A percentile compares a stretch with the other conserved stretches of the same genome.
Conservation (phyloP, 92 coral and sea anemone genomes). For the Hydrozoanthus gracilis region DNA sequence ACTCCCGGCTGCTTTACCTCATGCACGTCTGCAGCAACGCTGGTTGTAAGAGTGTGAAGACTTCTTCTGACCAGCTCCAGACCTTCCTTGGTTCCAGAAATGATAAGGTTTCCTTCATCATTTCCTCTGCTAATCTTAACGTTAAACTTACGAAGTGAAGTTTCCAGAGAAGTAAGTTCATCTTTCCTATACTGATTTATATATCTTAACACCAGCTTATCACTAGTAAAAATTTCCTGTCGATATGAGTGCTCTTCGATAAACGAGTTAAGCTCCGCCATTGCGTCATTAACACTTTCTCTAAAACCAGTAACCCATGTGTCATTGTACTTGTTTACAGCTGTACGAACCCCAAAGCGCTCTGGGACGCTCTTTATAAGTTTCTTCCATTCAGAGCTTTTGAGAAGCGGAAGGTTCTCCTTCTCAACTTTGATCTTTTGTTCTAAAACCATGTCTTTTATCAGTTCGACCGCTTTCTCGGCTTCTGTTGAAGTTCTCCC, state of each 20-base stretch:
- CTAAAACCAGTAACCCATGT: constrained; percentile 73
- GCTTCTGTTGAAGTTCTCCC: constrained; percentile 66
- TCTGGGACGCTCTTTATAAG: constrained; percentile 51
- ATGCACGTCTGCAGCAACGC: constrained; percentile 28
- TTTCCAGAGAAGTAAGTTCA: constrained; percentile 59
- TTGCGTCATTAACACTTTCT: constrained; percentile 60
- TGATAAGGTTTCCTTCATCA: constrained; percentile 49
- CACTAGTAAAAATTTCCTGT: constrained; percentile 52
- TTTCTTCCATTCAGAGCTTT: constrained; percentile 57
- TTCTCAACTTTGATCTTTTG: constrained; percentile 63
- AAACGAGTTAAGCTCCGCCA: constrained; percentile 55
- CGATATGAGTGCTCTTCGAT: constrained; percentile 62
- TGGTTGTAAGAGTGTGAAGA: constrained; percentile 33
- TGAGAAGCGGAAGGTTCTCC: constrained; percentile 43
- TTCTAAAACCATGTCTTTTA: constrained; percentile 56
- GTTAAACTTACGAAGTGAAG: constrained; percentile 44
- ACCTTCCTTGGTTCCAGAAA: constrained; percentile 79
- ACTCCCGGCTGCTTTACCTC: constrained; percentile 74
- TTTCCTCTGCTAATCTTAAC: constrained; percentile 60
- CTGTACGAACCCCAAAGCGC: constrained; percentile 42
- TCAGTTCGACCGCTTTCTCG: constrained; percentile 57
- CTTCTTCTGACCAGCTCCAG: constrained; percentile 1
- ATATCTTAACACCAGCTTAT: constrained; percentile 62
- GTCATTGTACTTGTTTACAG: constrained; percentile 61
- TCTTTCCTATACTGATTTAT: constrained; percentile 62